These are phyloP conservation scores for Leptodirus hochenwartii DNA, from an alignment of 2,888 invertebrate species.

Conservation along the genomic window DNA sequence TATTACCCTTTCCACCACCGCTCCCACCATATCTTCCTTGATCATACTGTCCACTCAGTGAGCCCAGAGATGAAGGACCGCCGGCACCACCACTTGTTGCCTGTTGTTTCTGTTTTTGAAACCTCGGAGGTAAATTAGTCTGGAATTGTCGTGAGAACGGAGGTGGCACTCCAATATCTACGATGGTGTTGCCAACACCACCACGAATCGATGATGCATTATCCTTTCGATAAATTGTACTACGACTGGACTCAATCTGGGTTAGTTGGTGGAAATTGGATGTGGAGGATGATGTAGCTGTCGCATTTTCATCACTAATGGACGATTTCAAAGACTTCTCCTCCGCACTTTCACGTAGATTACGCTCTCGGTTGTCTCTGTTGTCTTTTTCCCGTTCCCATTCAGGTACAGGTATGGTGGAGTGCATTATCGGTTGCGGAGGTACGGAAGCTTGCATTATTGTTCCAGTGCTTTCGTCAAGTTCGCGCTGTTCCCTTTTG, in stretches of 20 bases:
- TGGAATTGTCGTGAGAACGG: slow-evolving; percentile 62
- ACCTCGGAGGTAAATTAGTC: slow-evolving; percentile 70
- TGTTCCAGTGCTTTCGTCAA: slow-evolving; percentile 26
- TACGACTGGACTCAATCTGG: slow-evolving; percentile 24
- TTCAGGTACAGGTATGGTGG: slow-evolving; percentile 31
- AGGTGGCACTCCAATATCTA: slow-evolving; percentile 37
- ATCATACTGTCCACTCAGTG: no score
- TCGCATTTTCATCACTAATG: no score
- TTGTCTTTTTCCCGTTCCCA: slow-evolving; percentile 31
- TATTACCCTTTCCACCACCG: no score
- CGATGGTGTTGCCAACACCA: slow-evolving; percentile 19
- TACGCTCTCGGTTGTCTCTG: slow-evolving; percentile 4
- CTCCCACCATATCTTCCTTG: no score
- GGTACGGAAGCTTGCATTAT: slow-evolving; percentile 26
- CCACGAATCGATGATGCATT: slow-evolving; percentile 15
- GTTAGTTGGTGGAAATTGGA: slow-evolving; percentile 24
- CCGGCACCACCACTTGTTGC: slow-evolving; percentile 9
- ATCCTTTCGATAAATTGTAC: slow-evolving; percentile 25
- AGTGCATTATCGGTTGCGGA: slow-evolving; percentile 26
- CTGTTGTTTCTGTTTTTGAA: slow-evolving; percentile 56
- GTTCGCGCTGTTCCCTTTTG: slow-evolving; percentile 32
- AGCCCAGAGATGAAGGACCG: no score
- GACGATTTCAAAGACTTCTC: no score
- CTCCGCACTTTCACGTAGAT: no score
- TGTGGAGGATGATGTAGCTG: no score